A percentile compares a stretch with the other conserved stretches of the same genome.
Conservation (phyloP, 1,140 invertebrate genomes). For the Drosophila guanche region DNA sequence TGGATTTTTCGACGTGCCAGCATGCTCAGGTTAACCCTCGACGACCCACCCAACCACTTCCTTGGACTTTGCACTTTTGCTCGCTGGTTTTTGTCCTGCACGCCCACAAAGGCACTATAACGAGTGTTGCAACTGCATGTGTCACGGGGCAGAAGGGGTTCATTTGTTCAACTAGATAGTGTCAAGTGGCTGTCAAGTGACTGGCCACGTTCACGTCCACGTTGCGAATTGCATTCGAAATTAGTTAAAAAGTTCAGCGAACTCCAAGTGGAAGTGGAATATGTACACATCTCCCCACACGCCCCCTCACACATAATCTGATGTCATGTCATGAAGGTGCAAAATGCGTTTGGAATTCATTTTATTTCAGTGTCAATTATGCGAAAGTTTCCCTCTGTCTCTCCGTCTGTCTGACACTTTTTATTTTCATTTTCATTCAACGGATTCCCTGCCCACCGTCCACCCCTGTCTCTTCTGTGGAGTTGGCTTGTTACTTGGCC, state of each 20-base stretch:
- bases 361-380: slow-evolving; percentile 52
- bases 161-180: slow-evolving; percentile 47
- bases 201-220: slow-evolving; percentile 15
- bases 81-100: slow-evolving; percentile 10
- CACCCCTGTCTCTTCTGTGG: not conserved
- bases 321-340: slow-evolving; percentile 41
- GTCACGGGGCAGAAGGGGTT: not conserved
- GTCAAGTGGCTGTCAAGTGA: slow-evolving; percentile 67
- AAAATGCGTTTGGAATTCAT: slow-evolving; percentile 42
- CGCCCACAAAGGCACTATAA: slow-evolving; percentile 59
- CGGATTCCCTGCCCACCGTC: slow-evolving; percentile 18
- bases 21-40: no score
- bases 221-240: slow-evolving; percentile 60
- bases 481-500: slow-evolving; percentile 42
- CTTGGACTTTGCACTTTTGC: slow-evolving; percentile 34
- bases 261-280: slow-evolving; percentile 29
- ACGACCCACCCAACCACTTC: no score
- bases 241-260: slow-evolving; percentile 57
- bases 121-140: slow-evolving; percentile 39
- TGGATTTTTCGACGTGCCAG: no score
- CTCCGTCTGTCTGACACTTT: not conserved
- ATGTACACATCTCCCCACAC: slow-evolving; percentile 2
- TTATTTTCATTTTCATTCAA: not conserved
- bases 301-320: not conserved
- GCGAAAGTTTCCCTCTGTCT: slow-evolving; percentile 27